A percentile compares a stretch with the other conserved stretches of the same genome.
Conservation (phyloP, 2,797 vertebrate genomes). For the Centroberyx gerrardi region DNA sequence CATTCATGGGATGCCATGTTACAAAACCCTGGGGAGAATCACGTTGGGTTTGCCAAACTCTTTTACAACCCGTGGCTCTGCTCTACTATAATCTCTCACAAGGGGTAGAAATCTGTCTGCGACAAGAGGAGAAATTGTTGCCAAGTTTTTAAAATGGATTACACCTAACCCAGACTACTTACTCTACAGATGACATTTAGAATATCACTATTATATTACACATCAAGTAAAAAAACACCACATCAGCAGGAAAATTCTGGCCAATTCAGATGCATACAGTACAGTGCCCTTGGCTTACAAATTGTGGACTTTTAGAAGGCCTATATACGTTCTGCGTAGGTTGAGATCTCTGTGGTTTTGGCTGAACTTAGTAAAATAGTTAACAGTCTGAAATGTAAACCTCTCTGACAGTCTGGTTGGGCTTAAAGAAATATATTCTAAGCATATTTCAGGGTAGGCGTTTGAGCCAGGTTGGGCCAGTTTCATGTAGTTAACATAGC, state of each 20-base stretch:
- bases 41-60: constrained; percentile 56
- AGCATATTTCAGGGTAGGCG: constrained; percentile 4
- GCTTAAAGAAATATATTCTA: constrained; percentile 35
- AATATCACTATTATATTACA: constrained; percentile 68
- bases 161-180: constrained; percentile 60
- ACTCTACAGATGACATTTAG: constrained; percentile 69
- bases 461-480: background rate
- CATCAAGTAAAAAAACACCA: constrained; percentile 66
- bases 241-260: constrained; percentile 72
- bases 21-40: constrained; percentile 15
- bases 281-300: constrained; percentile 53
- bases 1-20: background rate
- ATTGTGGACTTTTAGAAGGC: constrained; percentile 50
- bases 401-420: constrained; percentile 57
- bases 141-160: constrained; percentile 58
- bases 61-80: constrained; percentile 45
- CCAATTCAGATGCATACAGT: constrained; percentile 65
- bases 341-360: constrained; percentile 52
- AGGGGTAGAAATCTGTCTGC: constrained; percentile 44
- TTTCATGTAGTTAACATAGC: background rate
- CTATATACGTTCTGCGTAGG: constrained; percentile 33
- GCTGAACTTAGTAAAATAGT: constrained; percentile 51
- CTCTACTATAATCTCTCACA: constrained; percentile 43
- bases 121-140: constrained; percentile 39
- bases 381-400: constrained; percentile 81